A percentile compares a stretch with the other conserved stretches of the same genome.
Conservation (phyloP, 2,113 vertebrate genomes). For the Alectura lathami region DNA sequence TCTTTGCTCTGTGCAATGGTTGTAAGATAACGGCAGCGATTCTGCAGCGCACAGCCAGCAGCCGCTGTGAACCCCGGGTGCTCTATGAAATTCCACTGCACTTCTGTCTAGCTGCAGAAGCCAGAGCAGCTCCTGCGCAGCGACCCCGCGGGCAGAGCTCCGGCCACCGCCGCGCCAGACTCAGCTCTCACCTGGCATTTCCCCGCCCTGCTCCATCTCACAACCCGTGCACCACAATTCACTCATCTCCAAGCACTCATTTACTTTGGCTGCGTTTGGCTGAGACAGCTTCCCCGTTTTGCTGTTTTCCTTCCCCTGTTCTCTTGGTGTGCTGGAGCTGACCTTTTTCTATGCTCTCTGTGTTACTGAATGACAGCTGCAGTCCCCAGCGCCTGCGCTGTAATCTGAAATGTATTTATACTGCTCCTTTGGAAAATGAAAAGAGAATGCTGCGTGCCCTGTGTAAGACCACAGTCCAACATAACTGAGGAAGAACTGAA, state of each 20-base stretch:
- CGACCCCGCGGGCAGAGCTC: not conserved
- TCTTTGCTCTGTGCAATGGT: not conserved
- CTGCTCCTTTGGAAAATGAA: constrained; percentile 17
- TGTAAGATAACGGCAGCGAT: not conserved
- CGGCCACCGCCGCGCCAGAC: not conserved
- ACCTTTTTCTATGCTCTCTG: not conserved
- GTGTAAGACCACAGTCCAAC: not conserved
- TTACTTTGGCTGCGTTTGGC: not conserved
- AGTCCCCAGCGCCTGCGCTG: not conserved
- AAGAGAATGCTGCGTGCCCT: not conserved
- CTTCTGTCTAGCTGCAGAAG: not conserved
- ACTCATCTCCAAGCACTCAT: not conserved
- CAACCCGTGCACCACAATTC: not conserved
- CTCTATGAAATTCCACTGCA: not conserved
- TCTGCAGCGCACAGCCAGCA: not conserved
- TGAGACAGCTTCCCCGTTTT: not conserved
- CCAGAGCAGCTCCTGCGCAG: not conserved
- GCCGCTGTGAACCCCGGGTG: not conserved
- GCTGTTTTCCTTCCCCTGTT: not conserved
- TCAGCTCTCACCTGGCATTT: not conserved
- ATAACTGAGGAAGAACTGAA: constrained; percentile 13
- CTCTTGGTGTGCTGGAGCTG: not conserved
- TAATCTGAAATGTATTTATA: not conserved
- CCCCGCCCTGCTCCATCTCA: not conserved
- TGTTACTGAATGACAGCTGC: not conserved